Evolutionary conservation across 1,140 invertebrate species (phyloP), one percentile per base, ranked within the genome.

Genomic region (Drosophila jambulina): DNA sequence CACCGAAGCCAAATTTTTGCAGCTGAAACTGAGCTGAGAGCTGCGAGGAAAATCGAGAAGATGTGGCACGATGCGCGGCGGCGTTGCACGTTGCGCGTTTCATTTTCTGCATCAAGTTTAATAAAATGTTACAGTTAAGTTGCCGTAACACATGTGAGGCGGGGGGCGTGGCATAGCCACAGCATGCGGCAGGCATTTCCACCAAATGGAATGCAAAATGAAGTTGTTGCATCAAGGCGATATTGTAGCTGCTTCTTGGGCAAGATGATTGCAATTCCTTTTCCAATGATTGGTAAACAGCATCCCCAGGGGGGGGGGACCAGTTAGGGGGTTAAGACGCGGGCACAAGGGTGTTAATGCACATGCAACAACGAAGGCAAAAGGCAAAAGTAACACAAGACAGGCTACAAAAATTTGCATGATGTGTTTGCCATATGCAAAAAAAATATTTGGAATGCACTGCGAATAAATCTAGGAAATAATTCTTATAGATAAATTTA

Each of bases 41-140:
- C 29, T 45, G n/a, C 25, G 25, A 38, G 38, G 32, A 68, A 76
- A 75, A 57, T 42, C n/a, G 42, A 56, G 42, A 27, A 36, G 49
- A 43, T 36, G 74, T 45, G 32, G 51, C 32, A 8, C 19, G 13
- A 62, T 72, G 62, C 70, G 67, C 46, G 76, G 69, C 46, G 76
- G 69, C 43, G 76, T 56, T 61, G 75, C 57, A 48, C 34, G 72
- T 60, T 61, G 74, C 56, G 19, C 63, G 38, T 77, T 69, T 75
- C 46, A 54, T 65, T 65, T 72, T 82, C 32, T 12, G n/a, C 77
- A 71, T 86, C 68, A 78, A 88, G 84, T 88, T 90, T 88, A 88
- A 88, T 81, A 88, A 88, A 90, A 88, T 88, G 85, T 81, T 88
- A 84, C 80, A 90, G 70, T 81, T 75, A 88, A 85, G 65, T 81